These are phyloP conservation scores for Microplitis manilae DNA, from an alignment of 2,888 invertebrate genomes.

Conservation along the genomic window DNA sequence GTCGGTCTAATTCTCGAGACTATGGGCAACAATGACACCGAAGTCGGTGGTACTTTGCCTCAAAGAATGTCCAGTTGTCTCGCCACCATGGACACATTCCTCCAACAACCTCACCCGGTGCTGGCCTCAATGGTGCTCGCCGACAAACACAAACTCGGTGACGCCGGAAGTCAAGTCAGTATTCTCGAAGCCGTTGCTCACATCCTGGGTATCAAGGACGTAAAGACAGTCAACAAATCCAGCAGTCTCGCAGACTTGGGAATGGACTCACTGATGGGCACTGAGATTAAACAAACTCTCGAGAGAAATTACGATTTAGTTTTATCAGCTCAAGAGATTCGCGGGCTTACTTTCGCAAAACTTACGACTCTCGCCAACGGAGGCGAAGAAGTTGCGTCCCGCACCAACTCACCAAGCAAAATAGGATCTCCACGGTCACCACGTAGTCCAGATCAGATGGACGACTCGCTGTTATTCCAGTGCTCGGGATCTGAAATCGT, in stretches of 20 bases:
- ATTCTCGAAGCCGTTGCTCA: slow-evolving; percentile 88
- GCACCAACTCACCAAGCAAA: slow-evolving; percentile 47
- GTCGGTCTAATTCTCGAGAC: slow-evolving; percentile 91
- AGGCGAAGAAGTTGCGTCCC: slow-evolving; percentile 52
- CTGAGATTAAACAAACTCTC: slow-evolving; percentile 97
- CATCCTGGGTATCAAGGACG: slow-evolving; percentile 92
- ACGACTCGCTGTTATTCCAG: slow-evolving; percentile 66
- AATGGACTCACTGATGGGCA: slow-evolving; percentile 99
- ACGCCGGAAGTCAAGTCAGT: slow-evolving; percentile 75
- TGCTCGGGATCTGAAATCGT: slow-evolving; percentile 79
- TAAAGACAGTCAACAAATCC: slow-evolving; percentile 81
- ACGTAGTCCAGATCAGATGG: slow-evolving; percentile 59
- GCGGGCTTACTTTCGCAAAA: slow-evolving; percentile 85
- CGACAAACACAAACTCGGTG: slow-evolving; percentile 81
- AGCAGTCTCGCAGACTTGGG: slow-evolving; percentile 94
- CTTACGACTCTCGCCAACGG: slow-evolving; percentile 76
- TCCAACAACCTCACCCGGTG: slow-evolving; percentile 90
- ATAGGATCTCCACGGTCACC: slow-evolving; percentile 65
- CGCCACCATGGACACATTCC: slow-evolving; percentile 88
- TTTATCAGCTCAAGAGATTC: slow-evolving; percentile 92
- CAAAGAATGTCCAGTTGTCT: slow-evolving; percentile 97
- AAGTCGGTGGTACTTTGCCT: slow-evolving; percentile 95
- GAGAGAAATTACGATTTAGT: slow-evolving; percentile 94
- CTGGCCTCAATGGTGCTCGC: slow-evolving; percentile 89
- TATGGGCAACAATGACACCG: slow-evolving; percentile 91